Base-by-base conservation (phyloP, 2,113 vertebrate genomes). In the Willisornis vidua region DNA sequence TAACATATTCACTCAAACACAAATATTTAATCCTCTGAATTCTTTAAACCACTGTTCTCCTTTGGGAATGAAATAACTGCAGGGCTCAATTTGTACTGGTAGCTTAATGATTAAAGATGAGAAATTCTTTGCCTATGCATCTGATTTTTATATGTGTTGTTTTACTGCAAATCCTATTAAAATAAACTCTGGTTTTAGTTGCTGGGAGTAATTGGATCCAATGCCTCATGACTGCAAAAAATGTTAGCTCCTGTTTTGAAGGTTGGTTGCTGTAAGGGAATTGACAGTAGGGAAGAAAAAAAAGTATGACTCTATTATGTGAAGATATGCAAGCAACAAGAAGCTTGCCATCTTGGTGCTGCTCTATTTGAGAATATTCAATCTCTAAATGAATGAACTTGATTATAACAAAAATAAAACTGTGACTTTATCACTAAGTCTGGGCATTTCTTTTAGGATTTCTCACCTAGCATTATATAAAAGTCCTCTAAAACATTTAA, bases 81-180 rank as follows among this genome's bases (percentile, higher is more conserved):
- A 97, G 97, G 97, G 97, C 98, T 98, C 98, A 98, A 98, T 98
- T 98, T 98, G 98, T 98, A 98, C 96, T 96, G 97, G 98, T 97
- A 98, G 98, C 97, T 98, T 98, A 98, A 98, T 98, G 98, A 98
- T 98, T 98, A 98, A 98, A 98, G 97, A 98, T 98, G 98, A 97
- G 98, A 98, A 98, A 97, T 96, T 96, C 96, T 98, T 98, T 98
- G 97, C 97, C 95, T 97, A 96, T 98, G 98, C 98, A 98, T 98
- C 97, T 98, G 98, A 98, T 98, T 98, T 98, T 98, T 98, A 98
- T 97, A 96, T 96, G 98, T 97, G 97, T 97, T 97, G 97, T 98
- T 98, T 98, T 98, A 98, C 94, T 95, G 94, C 94, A 98, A 98
- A 98, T 98, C 98, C 97, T 98, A 98, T 98, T 98, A 98, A 98